Conservation (phyloP, 2,113 vertebrate species). For the Sander vitreus region DNA sequence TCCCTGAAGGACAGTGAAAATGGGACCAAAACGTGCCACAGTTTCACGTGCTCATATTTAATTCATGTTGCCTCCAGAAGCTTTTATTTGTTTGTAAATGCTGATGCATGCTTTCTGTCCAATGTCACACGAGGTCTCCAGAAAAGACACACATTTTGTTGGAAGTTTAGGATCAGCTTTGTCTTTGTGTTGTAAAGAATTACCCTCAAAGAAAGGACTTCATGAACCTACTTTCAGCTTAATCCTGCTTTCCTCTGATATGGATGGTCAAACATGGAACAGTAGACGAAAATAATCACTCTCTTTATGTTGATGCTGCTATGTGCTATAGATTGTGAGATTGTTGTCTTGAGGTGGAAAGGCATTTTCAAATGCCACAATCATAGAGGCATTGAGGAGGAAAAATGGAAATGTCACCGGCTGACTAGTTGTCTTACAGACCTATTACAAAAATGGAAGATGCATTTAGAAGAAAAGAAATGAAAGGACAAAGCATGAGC, state of each 20-base stretch:
- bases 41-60: slow-evolving; percentile 73
- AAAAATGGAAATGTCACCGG: slow-evolving; percentile 83
- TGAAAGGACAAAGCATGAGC: slow-evolving; percentile 71
- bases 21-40: slow-evolving; percentile 62
- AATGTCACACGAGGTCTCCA: slow-evolving; percentile 48
- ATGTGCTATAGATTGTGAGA: slow-evolving; percentile 77
- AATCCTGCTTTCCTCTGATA: background rate
- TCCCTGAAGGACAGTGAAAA: slow-evolving; percentile 61
- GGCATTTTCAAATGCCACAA: slow-evolving; percentile 83
- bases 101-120: slow-evolving; percentile 65
- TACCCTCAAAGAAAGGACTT: slow-evolving; percentile 11
- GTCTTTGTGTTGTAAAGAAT: slow-evolving; percentile 25
- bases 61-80: slow-evolving; percentile 69
- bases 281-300: slow-evolving; percentile 54
- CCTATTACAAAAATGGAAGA: slow-evolving; percentile 78
- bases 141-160: slow-evolving; percentile 17
- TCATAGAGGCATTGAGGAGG: slow-evolving; percentile 76
- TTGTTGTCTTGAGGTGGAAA: slow-evolving; percentile 74
- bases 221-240: slow-evolving; percentile 17
- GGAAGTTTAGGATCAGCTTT: slow-evolving; percentile 26
- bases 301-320: slow-evolving; percentile 73
- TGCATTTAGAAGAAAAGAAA: slow-evolving; percentile 75
- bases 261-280: slow-evolving; percentile 37
- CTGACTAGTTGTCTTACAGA: slow-evolving; percentile 80
- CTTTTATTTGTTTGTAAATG: slow-evolving; percentile 60